Conservation (phyloP, 2,888 invertebrate genomes). For the Lamellibrachia columna region DNA sequence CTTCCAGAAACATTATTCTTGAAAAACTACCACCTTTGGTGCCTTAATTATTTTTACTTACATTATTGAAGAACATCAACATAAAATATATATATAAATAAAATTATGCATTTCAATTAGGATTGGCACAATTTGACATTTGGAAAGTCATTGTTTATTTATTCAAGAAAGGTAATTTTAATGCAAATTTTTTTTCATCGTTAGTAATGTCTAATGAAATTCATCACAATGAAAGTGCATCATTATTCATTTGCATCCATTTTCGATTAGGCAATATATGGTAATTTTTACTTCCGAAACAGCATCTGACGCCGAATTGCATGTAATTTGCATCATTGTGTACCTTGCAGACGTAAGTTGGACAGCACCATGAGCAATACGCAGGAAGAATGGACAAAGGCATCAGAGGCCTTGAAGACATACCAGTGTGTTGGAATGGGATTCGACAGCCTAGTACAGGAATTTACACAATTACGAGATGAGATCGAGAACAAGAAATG, state of each 20-base stretch:
- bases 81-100: not conserved
- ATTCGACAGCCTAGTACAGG: constrained; percentile 54
- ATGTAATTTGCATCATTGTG: not conserved
- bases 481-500: constrained; percentile 60
- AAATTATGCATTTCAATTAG: not conserved
- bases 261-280: not conserved
- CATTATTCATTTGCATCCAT: not conserved
- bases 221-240: too few species aligned
- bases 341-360: constrained; percentile 48
- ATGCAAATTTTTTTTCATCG: too few species aligned
- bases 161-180: too few species aligned
- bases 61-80: not conserved
- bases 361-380: constrained; percentile 45
- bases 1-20: too few species aligned
- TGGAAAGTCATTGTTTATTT: too few species aligned
- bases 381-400: constrained; percentile 48
- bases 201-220: too few species aligned
- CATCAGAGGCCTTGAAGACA: constrained; percentile 50
- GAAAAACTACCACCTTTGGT: too few species aligned
- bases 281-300: not conserved
- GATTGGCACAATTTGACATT: not conserved
- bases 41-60: too few species aligned
- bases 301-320: not conserved
- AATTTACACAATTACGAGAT: constrained; percentile 51
- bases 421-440: constrained; percentile 58